phyloP scores from a whole-genome alignment of 2,113 vertebrate genomes.

The Euleptes europaea region DNA sequence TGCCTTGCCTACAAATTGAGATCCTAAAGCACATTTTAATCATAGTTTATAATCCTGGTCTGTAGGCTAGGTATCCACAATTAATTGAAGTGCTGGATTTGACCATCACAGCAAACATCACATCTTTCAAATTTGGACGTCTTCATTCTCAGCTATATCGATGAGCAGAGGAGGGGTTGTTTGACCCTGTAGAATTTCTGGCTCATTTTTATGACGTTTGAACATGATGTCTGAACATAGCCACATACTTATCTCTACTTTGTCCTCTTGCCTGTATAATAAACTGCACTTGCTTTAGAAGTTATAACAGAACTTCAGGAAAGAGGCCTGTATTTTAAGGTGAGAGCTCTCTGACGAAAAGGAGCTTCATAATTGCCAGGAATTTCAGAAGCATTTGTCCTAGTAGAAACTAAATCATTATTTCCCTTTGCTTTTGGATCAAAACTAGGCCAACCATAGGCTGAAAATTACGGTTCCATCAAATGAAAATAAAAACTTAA shows the following conservation, averaged over 20 bases:
- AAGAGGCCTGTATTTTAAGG: not conserved
- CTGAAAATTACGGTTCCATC: constrained; percentile 8
- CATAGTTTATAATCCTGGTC: too few relatives aligned
- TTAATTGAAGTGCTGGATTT: too few relatives aligned
- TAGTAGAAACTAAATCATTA: not conserved
- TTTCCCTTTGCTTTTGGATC: not conserved
- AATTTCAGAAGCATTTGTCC: not conserved
- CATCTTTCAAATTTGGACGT: too few relatives aligned
- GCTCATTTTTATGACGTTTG: too few relatives aligned
- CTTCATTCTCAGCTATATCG: too few relatives aligned
- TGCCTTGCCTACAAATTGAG: too few relatives aligned
- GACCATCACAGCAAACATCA: too few relatives aligned
- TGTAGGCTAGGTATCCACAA: too few relatives aligned
- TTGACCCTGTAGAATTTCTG: too few relatives aligned
- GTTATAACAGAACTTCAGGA: not conserved
- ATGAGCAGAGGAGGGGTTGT: too few relatives aligned
- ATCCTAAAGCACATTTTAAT: too few relatives aligned
- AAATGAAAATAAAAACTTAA: constrained; percentile 47
- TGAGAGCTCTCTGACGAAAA: not conserved
- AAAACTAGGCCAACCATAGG: not conserved
- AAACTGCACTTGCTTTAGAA: not conserved
- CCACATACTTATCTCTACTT: not conserved
- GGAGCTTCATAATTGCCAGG: not conserved
- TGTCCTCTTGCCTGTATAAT: not conserved
- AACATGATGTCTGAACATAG: too few relatives aligned